Conservation (phyloP, 2,113 vertebrate genomes). For the Percopsis transmontana region DNA sequence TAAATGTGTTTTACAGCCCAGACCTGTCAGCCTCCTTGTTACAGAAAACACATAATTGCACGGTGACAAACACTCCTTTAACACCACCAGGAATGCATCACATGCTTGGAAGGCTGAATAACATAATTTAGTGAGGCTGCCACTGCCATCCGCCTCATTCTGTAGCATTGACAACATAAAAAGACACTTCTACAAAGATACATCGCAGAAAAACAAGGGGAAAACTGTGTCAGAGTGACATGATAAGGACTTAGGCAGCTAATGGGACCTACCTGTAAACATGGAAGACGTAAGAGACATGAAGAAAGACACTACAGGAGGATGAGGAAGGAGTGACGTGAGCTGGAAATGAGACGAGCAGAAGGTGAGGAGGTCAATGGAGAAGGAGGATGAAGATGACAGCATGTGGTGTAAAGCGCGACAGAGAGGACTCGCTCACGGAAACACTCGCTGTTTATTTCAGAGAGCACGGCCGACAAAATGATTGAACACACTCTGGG, state of each 20-base stretch:
- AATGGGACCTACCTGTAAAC: slow-evolving; percentile 50
- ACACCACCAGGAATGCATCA: not conserved
- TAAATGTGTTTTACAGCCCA: too few species aligned
- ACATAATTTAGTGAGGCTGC: slow-evolving; percentile 15
- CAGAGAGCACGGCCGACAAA: not conserved
- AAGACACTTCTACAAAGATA: not conserved
- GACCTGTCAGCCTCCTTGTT: not conserved
- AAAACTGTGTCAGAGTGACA: not conserved
- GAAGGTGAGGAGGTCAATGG: slow-evolving; percentile 58
- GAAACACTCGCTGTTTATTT: too few species aligned
- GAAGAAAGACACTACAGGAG: slow-evolving; percentile 43
- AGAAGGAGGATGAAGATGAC: slow-evolving; percentile 16
- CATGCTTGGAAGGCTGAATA: slow-evolving; percentile 10
- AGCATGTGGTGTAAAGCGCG: slow-evolving; percentile 14
- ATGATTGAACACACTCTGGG: slow-evolving; percentile 6
- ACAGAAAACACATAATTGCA: not conserved
- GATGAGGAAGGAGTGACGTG: slow-evolving; percentile 38
- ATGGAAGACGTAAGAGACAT: slow-evolving; percentile 29
- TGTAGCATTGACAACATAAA: not conserved
- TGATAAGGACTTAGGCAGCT: not conserved
- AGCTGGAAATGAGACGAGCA: slow-evolving; percentile 59
- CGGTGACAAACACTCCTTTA: not conserved
- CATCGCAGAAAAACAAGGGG: not conserved
- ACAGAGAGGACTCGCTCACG: not conserved
- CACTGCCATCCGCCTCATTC: slow-evolving; percentile 11